Percentiles rank a stretch among this genome's conserved stretches.
These are phyloP conservation scores for Calameuta filiformis DNA, from an alignment of 2,888 invertebrate genomes.

Conservation along the genomic window DNA sequence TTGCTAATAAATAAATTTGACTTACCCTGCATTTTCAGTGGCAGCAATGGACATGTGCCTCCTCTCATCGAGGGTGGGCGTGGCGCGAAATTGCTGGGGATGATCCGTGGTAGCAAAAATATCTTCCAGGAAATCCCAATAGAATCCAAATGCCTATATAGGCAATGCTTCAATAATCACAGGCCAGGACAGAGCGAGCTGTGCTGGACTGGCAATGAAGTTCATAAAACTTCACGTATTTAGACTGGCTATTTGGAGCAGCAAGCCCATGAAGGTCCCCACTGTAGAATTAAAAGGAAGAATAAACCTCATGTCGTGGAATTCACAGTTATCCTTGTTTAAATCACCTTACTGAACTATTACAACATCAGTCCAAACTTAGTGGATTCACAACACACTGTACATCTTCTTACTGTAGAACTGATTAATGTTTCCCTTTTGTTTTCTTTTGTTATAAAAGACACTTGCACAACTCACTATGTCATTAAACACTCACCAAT, in stretches of 20 bases:
- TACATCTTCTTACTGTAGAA: background rate
- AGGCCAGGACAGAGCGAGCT: background rate
- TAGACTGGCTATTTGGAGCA: background rate
- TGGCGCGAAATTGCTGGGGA: conserved; percentile 68
- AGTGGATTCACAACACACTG: background rate
- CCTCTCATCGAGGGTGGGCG: conserved; percentile 73
- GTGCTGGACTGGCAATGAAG: background rate
- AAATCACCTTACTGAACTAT: background rate
- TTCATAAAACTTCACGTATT: background rate
- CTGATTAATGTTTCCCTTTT: background rate
- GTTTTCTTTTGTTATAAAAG: background rate
- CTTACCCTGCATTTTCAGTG: conserved; percentile 75
- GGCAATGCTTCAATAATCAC: background rate
- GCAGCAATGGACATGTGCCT: conserved; percentile 75
- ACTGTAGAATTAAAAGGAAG: background rate
- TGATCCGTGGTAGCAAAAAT: conserved; percentile 68
- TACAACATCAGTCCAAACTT: background rate
- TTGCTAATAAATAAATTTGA: background rate
- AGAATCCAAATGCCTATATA: background rate
- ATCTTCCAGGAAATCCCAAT: conserved; percentile 1
- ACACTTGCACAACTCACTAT: background rate
- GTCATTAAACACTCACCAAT: background rate
- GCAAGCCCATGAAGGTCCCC: background rate
- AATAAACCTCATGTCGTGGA: background rate
- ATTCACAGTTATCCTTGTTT: background rate